A percentile compares a stretch with the other conserved stretches of the same genome.
Conservation (phyloP, 2,797 vertebrate genomes). For the Pantherophis alleghaniensis region DNA sequence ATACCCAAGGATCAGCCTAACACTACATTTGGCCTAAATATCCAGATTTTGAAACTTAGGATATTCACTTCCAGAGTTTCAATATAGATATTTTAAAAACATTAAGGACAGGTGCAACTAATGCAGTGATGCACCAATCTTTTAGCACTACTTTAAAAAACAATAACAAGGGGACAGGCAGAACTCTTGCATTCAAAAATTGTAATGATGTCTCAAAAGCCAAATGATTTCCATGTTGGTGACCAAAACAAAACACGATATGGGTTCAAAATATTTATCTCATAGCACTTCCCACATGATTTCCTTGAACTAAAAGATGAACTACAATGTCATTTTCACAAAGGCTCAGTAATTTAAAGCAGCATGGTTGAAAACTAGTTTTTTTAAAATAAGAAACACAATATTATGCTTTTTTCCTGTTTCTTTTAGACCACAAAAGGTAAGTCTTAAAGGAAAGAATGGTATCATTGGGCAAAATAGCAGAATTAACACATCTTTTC, state of each 20-base stretch:
- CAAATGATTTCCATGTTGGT: not conserved
- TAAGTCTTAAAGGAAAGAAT: not conserved
- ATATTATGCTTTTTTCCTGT: not conserved
- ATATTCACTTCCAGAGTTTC: not conserved
- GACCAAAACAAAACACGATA: not conserved
- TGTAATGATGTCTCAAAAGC: not conserved
- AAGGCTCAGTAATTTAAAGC: not conserved
- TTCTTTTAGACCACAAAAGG: constrained; percentile 4
- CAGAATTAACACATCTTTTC: constrained; percentile 1
- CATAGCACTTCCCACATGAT: not conserved
- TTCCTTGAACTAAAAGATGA: not conserved
- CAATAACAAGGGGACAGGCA: not conserved
- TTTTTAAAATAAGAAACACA: not conserved
- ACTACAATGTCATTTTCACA: not conserved
- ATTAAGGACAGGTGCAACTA: not conserved
- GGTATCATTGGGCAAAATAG: constrained; percentile 11
- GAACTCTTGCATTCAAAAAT: not conserved
- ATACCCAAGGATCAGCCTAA: not conserved
- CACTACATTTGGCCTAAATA: not conserved
- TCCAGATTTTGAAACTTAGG: not conserved
- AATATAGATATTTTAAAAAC: not conserved
- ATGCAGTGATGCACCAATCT: not conserved
- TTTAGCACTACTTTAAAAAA: not conserved
- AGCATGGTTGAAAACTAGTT: not conserved
- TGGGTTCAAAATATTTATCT: not conserved